Evolutionary conservation across 2,797 vertebrate species (phyloP).

Genomic region (Pyrocephalus nanus): DNA sequence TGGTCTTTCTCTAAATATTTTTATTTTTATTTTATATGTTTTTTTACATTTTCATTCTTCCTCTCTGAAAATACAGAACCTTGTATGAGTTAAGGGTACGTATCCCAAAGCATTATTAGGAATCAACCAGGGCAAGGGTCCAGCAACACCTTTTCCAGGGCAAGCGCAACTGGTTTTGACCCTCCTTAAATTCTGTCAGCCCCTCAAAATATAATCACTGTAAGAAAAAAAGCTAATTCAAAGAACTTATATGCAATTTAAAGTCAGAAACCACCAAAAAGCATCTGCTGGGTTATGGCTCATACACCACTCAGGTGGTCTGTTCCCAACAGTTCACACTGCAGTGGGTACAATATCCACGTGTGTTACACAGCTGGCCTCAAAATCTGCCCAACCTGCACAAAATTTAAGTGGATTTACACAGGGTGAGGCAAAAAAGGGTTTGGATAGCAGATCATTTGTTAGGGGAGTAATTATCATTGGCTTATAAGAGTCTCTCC

Average conservation of each 20-base stretch:
- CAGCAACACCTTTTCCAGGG: not conserved
- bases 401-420: not conserved
- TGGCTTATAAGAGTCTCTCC: not conserved
- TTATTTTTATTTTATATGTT: accelerated
- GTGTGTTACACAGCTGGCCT: not conserved
- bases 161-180: not conserved
- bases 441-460: not conserved
- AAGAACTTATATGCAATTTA: not conserved
- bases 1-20: not conserved
- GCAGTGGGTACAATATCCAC: accelerated
- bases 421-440: accelerated
- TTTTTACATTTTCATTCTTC: not conserved
- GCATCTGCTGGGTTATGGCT: not conserved
- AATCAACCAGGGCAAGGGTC: not conserved
- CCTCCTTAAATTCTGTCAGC: not conserved
- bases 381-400: not conserved
- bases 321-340: not conserved
- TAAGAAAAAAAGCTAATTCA: not conserved
- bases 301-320: accelerated
- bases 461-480: not conserved
- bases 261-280: not conserved
- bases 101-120: not conserved
- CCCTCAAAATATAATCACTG: not conserved
- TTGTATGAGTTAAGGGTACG: not conserved
- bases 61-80: not conserved